phyloP scores from a whole-genome alignment of 2,888 invertebrate genomes.

The Psylliodes chrysocephalus region DNA sequence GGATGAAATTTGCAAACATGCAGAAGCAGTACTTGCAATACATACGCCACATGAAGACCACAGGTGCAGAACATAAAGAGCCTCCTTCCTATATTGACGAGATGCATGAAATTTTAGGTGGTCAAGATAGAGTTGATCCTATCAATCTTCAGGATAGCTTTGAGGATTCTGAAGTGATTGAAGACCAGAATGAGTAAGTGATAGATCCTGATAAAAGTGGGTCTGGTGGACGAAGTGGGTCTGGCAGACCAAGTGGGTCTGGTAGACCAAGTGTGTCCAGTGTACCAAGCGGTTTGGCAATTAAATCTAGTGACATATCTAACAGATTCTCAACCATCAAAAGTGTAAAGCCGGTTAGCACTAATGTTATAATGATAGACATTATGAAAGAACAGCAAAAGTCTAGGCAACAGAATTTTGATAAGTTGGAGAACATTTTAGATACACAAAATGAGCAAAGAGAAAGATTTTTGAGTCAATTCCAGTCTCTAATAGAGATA shows the following conservation, averaged over 20 bases:
- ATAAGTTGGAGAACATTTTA: no score
- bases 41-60: not conserved
- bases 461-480: no score
- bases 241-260: not conserved
- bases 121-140: not conserved
- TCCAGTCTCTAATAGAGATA: no score
- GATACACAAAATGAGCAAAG: no score
- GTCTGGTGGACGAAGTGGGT: not conserved
- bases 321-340: constrained; percentile 3
- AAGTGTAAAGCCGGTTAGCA: not conserved
- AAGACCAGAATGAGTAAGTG: not conserved
- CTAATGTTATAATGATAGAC: not conserved
- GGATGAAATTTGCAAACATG: constrained; percentile 12
- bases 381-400: no score
- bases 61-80: no score
- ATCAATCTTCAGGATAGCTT: constrained; percentile 3
- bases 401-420: no score
- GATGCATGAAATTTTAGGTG: no score
- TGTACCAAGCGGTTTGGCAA: not conserved
- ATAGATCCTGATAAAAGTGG: constrained; percentile 2
- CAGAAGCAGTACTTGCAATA: not conserved
- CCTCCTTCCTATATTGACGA: not conserved
- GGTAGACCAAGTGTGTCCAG: no score
- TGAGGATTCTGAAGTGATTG: not conserved
- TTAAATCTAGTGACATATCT: no score